Base-by-base conservation (phyloP, 2,888 invertebrate genomes). In the Conops quadrifasciatus region DNA sequence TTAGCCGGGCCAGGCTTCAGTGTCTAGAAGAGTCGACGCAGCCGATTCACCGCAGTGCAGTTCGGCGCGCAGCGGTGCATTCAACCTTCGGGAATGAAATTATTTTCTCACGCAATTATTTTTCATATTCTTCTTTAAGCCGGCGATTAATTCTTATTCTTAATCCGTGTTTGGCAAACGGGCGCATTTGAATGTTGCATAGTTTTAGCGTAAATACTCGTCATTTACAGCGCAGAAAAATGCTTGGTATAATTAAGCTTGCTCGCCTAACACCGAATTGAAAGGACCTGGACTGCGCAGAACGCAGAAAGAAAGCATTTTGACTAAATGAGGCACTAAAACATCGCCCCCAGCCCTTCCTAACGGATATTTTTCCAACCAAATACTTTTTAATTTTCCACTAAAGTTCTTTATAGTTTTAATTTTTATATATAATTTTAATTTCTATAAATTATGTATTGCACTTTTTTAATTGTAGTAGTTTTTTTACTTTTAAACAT, bases 81-180 rank as follows among this genome's bases (percentile, higher is more conserved):
- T 13, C 64, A 49, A 64, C 47, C 47, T 26, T 47, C 53, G 36
- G 56, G 56, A 71, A 62, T 72, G 72, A 74, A 75, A 75, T 75
- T 75, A 75, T 72, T 73, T 75, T 75, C 75, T 75, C 75, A 75
- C 74, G 75, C 75, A 75, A 75, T 75, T 75, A 75, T 75, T 75
- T 75, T 73, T 72, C 73, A 75, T 74, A 75, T 75, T 73, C 72
- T 70, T 74, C 74, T 75, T 75, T 75, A 75, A 75, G 74, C 74
- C 75, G 72, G 75, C 73, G 74, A 75, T 75, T 75, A 75, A 75
- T 75, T 73, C 75, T 75, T 75, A 75, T 75, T 75, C 71, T 75
- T 75, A 75, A 75, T 75, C 75, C 75, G 62, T 69, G 71, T 49
- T 49, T 21, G 45, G 24, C 43, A 16, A 13, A 43, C 13, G 11